Evolutionary conservation across 2,797 vertebrate genomes (phyloP).

Genomic region (Danionella dracula): DNA sequence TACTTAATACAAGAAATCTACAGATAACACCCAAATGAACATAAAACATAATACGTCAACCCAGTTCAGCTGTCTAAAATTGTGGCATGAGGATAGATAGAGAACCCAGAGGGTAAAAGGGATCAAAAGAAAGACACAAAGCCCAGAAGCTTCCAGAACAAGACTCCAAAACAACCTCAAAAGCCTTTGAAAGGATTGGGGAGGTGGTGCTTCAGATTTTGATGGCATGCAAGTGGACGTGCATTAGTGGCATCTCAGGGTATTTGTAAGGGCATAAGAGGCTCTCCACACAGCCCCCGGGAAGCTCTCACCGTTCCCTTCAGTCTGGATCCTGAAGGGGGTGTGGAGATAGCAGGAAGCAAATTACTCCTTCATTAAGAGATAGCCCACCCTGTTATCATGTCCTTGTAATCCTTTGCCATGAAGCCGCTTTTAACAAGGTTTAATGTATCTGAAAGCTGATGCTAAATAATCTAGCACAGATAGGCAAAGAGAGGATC

Average conservation of each 20-base stretch:
- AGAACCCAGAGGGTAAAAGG: background rate
- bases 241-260: slow-evolving; percentile 41
- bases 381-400: slow-evolving; percentile 51
- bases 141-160: background rate
- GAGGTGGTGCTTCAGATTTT: slow-evolving; percentile 31
- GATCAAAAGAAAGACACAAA: background rate
- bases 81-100: background rate
- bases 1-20: too few relatives aligned
- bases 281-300: slow-evolving; percentile 39
- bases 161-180: background rate
- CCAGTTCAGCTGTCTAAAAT: too few relatives aligned
- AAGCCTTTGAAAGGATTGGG: slow-evolving; percentile 10
- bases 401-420: slow-evolving; percentile 54
- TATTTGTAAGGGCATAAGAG: slow-evolving; percentile 45
- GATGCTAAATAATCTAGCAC: slow-evolving; percentile 53
- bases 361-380: slow-evolving; percentile 57
- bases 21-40: too few relatives aligned
- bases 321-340: slow-evolving; percentile 36
- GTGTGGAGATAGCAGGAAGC: slow-evolving; percentile 44
- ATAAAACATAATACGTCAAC: background rate
- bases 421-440: slow-evolving; percentile 55
- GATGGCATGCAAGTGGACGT: slow-evolving; percentile 45
- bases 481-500: slow-evolving; percentile 56
- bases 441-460: slow-evolving; percentile 57
- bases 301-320: slow-evolving; percentile 34